Conservation (phyloP, 2,888 invertebrate species). For the Fragum whitleyi region DNA sequence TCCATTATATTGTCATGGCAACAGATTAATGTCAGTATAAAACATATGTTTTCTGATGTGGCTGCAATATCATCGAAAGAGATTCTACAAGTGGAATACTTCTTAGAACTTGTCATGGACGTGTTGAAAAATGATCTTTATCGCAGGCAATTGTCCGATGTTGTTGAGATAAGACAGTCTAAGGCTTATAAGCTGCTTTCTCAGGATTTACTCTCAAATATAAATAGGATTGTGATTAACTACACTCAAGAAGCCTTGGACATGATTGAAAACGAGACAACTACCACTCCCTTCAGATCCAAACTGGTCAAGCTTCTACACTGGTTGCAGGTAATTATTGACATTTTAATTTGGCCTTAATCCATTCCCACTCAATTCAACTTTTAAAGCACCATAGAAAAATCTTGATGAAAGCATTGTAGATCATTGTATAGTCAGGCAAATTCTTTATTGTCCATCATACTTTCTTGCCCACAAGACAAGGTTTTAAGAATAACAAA, state of each 20-base stretch:
- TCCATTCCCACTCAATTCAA: no score
- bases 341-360: no score
- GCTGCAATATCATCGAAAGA: background rate
- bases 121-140: constrained; percentile 1
- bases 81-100: background rate
- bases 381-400: no score
- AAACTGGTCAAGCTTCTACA: constrained; percentile 1
- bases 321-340: constrained; percentile 41
- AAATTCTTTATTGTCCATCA: no score
- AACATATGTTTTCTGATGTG: background rate
- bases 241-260: background rate
- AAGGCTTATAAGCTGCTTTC: background rate
- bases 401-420: no score
- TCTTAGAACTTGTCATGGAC: background rate
- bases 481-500: no score
- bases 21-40: background rate
- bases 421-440: no score
- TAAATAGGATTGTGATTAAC: background rate
- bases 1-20: background rate
- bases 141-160: background rate
- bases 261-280: background rate
- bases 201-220: background rate
- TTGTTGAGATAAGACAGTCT: background rate
- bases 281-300: background rate
- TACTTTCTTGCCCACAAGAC: no score